These are phyloP conservation scores for Bubo scandiacus DNA, from an alignment of 2,113 vertebrate genomes.

Conservation along the genomic window DNA sequence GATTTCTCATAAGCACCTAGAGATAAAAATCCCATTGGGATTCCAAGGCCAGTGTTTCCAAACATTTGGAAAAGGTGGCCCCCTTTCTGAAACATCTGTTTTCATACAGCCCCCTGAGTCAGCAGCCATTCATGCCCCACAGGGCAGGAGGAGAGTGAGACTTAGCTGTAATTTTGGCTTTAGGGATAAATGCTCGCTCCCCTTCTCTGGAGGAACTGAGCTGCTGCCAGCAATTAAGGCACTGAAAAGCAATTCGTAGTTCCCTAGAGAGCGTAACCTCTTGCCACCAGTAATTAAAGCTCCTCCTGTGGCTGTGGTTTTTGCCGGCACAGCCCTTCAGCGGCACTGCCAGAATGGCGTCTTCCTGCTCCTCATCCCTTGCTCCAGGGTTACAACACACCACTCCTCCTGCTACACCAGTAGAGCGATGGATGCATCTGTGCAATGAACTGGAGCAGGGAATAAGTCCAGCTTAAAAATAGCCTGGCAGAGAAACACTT, in stretches of 20 bases:
- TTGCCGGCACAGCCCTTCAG: neutral
- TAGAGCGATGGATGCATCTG: neutral
- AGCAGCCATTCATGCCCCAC: neutral
- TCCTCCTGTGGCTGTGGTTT: slow-evolving; percentile 6
- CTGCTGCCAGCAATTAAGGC: slow-evolving; percentile 16
- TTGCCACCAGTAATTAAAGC: neutral
- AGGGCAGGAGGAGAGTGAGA: neutral
- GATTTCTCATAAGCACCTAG: neutral
- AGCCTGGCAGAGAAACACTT: slow-evolving; percentile 46
- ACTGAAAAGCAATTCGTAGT: neutral
- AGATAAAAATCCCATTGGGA: neutral
- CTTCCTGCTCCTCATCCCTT: neutral
- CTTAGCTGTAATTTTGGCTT: neutral
- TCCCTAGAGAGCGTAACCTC: neutral
- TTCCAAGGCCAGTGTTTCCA: neutral
- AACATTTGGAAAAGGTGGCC: neutral
- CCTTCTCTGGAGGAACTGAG: neutral
- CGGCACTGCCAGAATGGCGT: neutral
- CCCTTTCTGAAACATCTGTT: neutral
- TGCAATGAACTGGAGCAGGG: neutral
- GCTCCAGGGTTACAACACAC: neutral
- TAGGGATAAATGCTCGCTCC: neutral
- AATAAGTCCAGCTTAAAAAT: slow-evolving; percentile 39
- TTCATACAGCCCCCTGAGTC: neutral
- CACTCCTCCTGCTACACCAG: neutral